Percentiles rank a stretch among this genome's conserved stretches.
Evolutionary conservation across 2,797 vertebrate species (phyloP).

Genomic region (Enteromius anoplus): DNA sequence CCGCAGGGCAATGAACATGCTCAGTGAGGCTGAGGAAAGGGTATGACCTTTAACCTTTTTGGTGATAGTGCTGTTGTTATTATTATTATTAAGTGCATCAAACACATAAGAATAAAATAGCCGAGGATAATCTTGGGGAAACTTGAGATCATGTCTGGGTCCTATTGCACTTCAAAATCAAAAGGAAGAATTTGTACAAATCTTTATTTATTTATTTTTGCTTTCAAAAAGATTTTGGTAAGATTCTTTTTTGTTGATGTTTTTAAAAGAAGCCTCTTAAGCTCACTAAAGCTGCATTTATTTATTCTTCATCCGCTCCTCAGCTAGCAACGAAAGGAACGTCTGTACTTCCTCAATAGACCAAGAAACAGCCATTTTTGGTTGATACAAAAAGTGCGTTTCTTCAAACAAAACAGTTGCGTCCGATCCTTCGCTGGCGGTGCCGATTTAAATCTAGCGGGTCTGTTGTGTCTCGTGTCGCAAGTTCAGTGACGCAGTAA

Average conservation of each 20-base stretch:
- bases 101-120: not conserved
- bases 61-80: not conserved
- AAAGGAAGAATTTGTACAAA: not conserved
- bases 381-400: too few species aligned
- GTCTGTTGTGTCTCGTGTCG: too few species aligned
- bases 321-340: too few species aligned
- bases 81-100: not conserved
- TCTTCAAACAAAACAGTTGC: too few species aligned
- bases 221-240: not conserved
- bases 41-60: slow-evolving; percentile 70
- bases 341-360: too few species aligned
- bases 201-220: not conserved
- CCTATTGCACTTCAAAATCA: not conserved
- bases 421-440: too few species aligned
- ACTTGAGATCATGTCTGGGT: not conserved
- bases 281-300: not conserved
- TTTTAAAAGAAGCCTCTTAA: not conserved
- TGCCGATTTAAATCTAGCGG: too few species aligned
- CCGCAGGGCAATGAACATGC: slow-evolving; percentile 87
- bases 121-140: not conserved
- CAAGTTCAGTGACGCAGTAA: too few species aligned
- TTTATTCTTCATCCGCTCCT: too few species aligned
- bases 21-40: slow-evolving; percentile 90
- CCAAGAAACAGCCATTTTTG: too few species aligned
- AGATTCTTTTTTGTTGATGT: too few species aligned